These are phyloP conservation scores for Aythya baeri DNA, from an alignment of 2,113 vertebrate species.

Conservation along the genomic window DNA sequence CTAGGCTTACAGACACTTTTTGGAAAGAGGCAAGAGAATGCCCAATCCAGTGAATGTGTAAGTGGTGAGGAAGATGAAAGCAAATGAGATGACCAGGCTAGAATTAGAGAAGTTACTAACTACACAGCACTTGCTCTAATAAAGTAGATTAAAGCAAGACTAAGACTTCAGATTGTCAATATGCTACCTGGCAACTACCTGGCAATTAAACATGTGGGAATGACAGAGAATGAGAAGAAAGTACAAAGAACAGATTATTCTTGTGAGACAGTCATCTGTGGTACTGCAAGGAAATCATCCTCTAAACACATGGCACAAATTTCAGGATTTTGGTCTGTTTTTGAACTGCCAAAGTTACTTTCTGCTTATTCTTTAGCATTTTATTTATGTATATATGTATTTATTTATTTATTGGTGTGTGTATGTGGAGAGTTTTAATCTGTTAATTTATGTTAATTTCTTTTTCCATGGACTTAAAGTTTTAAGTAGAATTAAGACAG, in stretches of 20 bases:
- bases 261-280: background rate
- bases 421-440: background rate
- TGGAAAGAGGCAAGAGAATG: background rate
- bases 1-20: background rate
- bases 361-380: background rate
- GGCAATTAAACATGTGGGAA: background rate
- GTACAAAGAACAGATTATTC: background rate
- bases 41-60: background rate
- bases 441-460: background rate
- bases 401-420: too few relatives aligned
- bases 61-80: background rate
- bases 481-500: background rate
- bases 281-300: background rate
- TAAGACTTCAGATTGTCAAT: background rate
- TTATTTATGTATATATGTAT: background rate
- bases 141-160: background rate
- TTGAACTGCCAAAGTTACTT: background rate
- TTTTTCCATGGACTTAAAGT: background rate
- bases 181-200: background rate
- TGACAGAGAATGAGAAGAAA: background rate
- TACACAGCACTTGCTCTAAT: background rate
- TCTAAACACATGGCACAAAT: background rate
- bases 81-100: background rate
- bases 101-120: background rate
- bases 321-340: background rate